Evolutionary conservation across 2,888 invertebrate species (phyloP).

Genomic region (Tipula confusa): DNA sequence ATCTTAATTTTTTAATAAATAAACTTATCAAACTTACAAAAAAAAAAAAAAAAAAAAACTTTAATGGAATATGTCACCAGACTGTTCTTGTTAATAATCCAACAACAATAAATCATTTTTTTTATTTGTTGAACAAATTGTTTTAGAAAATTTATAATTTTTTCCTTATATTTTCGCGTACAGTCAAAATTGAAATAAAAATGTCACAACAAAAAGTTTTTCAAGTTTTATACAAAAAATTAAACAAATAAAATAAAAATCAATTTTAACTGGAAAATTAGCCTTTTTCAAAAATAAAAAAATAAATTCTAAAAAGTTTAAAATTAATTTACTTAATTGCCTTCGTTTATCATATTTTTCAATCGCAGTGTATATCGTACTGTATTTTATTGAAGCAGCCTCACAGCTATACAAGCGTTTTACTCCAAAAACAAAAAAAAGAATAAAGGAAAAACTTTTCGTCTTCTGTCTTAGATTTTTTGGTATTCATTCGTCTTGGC

Average conservation of each 20-base stretch:
- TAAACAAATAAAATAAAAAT: neutral
- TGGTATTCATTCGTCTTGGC: neutral
- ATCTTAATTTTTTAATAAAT: neutral
- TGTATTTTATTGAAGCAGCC: neutral
- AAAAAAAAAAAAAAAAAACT: neutral
- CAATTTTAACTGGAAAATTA: conserved; percentile 12
- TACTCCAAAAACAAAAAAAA: neutral
- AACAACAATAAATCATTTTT: neutral
- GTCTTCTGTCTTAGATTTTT: neutral
- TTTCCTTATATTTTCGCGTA: neutral
- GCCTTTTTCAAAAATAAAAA: neutral
- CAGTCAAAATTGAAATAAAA: neutral
- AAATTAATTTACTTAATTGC: neutral
- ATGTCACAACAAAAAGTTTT: neutral
- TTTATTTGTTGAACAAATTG: conserved; percentile 1
- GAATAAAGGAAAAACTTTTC: neutral
- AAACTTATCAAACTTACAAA: too few species aligned
- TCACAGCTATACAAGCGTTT: neutral
- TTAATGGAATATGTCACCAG: neutral
- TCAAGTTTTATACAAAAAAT: neutral
- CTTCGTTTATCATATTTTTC: neutral
- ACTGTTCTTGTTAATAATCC: neutral
- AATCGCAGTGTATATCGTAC: neutral
- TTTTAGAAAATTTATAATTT: neutral
- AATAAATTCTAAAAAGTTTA: neutral